These are phyloP conservation scores for Crenichthys baileyi DNA, from an alignment of 2,797 vertebrate species.

Conservation along the genomic window DNA sequence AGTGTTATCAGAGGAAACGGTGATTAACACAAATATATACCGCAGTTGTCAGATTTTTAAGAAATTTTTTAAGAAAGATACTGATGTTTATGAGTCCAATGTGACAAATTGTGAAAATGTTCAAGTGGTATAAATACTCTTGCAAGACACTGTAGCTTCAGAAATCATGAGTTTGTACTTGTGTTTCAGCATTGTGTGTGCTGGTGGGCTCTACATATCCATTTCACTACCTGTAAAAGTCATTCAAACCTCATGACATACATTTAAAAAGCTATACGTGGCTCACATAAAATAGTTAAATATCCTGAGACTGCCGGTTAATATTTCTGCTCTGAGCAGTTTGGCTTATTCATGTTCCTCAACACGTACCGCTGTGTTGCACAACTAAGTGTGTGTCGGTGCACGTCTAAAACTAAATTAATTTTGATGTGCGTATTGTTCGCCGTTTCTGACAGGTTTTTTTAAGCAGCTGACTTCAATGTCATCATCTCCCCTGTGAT, in stretches of 20 bases:
- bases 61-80: too few relatives aligned
- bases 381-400: not conserved
- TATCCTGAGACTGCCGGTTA: slow-evolving; percentile 16
- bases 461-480: slow-evolving; percentile 56
- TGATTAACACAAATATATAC: too few relatives aligned
- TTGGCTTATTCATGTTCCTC: slow-evolving; percentile 10
- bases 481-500: slow-evolving; percentile 65
- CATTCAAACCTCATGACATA: slow-evolving; percentile 19
- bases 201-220: not conserved
- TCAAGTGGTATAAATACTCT: not conserved
- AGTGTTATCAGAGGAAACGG: too few relatives aligned
- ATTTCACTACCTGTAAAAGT: slow-evolving; percentile 26
- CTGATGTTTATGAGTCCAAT: too few relatives aligned
- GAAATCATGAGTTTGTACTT: not conserved
- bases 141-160: not conserved
- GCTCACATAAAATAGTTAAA: slow-evolving; percentile 18
- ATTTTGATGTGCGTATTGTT: slow-evolving; percentile 29
- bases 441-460: slow-evolving; percentile 30
- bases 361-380: slow-evolving; percentile 12
- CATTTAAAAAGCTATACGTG: slow-evolving; percentile 21
- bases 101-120: too few relatives aligned
- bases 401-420: not conserved
- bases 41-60: too few relatives aligned
- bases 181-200: not conserved
- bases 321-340: slow-evolving; percentile 2